phyloP scores from a whole-genome alignment of 92 coral and sea anemone genomes.

The Phymanthus crucifer region DNA sequence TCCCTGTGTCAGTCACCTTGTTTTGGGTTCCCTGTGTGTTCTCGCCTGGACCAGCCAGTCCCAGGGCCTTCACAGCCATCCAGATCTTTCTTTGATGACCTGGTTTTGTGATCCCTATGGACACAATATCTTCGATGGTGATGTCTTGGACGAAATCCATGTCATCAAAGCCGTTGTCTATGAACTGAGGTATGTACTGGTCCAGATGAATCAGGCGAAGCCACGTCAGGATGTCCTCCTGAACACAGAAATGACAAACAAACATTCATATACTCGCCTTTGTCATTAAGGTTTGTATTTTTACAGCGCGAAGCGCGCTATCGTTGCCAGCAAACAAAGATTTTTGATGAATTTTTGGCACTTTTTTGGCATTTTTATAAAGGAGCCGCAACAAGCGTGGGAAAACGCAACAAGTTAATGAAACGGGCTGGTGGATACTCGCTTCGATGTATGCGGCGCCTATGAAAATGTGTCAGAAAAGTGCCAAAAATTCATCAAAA shows the following conservation, averaged over 20 bases:
- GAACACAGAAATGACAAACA: not conserved
- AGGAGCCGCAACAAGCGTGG: no score
- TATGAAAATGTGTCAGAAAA: no score
- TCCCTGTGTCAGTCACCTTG: not conserved
- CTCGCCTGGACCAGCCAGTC: not conserved
- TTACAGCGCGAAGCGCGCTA: no score
- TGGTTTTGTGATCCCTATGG: constrained; percentile 84
- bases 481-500: no score
- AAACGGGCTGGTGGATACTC: no score
- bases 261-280: no score
- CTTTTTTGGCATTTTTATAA: no score
- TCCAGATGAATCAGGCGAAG: constrained; percentile 83
- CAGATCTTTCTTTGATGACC: constrained; percentile 94
- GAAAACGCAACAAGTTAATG: no score
- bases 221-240: constrained; percentile 95
- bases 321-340: no score
- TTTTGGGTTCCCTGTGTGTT: not conserved
- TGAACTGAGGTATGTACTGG: constrained; percentile 82
- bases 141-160: constrained; percentile 92
- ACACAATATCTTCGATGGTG: constrained; percentile 77
- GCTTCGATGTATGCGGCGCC: no score
- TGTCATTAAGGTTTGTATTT: no score
- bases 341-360: no score
- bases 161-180: constrained; percentile 98
- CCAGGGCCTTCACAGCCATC: constrained; percentile 78